Conservation (phyloP, 2,113 vertebrate species). For the Thinocorus orbignyianus region DNA sequence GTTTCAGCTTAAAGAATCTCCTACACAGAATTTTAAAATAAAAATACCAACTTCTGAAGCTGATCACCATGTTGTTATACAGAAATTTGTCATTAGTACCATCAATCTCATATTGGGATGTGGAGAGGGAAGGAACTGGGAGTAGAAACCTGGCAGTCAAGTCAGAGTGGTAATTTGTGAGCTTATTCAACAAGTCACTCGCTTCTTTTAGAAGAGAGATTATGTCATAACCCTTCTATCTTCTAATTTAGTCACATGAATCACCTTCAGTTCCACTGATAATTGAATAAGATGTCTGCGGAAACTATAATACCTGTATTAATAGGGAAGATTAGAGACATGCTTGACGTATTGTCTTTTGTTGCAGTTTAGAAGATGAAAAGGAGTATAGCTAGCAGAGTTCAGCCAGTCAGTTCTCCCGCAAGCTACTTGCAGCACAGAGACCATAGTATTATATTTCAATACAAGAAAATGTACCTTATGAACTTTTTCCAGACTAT, state of each 20-base stretch:
- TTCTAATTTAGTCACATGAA: background rate
- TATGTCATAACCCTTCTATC: background rate
- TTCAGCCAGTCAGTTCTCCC: background rate
- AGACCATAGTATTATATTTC: background rate
- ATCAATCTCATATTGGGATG: background rate
- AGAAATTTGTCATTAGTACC: background rate
- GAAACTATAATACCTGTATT: background rate
- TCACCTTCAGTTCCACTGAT: background rate
- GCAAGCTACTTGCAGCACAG: background rate
- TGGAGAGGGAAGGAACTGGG: background rate
- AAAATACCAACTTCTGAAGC: background rate
- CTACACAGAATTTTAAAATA: background rate
- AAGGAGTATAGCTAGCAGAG: background rate
- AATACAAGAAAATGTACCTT: background rate
- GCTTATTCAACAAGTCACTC: background rate
- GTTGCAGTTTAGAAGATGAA: background rate
- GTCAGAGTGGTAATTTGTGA: background rate
- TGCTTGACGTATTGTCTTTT: background rate
- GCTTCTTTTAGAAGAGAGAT: background rate
- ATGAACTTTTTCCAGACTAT: background rate
- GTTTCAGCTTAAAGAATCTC: background rate
- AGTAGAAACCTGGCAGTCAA: background rate
- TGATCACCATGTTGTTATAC: background rate
- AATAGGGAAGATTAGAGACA: background rate
- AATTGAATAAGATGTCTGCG: background rate